Conservation (phyloP, 2,797 vertebrate genomes). For the Aratinga solstitialis region DNA sequence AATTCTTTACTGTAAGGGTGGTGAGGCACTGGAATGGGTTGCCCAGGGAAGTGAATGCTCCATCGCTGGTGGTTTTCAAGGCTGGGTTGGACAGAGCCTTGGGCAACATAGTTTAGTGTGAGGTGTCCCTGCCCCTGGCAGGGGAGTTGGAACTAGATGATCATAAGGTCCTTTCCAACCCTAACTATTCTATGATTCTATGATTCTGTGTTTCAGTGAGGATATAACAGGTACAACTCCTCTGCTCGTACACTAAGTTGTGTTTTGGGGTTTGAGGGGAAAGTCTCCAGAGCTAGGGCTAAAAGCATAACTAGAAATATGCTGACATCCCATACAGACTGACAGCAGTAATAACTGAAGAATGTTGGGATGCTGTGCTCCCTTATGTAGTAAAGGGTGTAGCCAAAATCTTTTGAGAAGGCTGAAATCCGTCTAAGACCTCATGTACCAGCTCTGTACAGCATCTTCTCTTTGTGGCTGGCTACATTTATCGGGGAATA, state of each 20-base stretch:
- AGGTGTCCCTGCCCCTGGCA: no score
- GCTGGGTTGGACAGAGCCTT: no score
- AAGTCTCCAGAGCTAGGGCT: neutral
- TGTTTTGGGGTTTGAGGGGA: neutral
- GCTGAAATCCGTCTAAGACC: neutral
- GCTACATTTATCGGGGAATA: neutral
- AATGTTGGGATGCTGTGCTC: neutral
- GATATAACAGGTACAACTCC: neutral
- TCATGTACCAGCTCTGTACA: neutral
- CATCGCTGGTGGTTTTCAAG: no score
- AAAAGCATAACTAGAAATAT: neutral
- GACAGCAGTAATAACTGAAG: neutral
- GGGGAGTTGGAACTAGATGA: no score
- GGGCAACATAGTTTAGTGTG: no score
- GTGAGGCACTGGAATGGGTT: no score
- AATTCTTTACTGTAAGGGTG: no score
- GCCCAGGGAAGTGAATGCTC: no score
- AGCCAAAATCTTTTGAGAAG: neutral
- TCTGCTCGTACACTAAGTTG: neutral
- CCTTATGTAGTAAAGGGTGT: neutral
- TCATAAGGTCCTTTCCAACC: no score
- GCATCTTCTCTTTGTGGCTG: neutral
- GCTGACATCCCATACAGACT: accelerated
- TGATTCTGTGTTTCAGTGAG: neutral
- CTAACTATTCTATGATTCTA: no score